Evolutionary conservation across 1,140 invertebrate species (phyloP).

Genomic region (Melanaphis sacchari): DNA sequence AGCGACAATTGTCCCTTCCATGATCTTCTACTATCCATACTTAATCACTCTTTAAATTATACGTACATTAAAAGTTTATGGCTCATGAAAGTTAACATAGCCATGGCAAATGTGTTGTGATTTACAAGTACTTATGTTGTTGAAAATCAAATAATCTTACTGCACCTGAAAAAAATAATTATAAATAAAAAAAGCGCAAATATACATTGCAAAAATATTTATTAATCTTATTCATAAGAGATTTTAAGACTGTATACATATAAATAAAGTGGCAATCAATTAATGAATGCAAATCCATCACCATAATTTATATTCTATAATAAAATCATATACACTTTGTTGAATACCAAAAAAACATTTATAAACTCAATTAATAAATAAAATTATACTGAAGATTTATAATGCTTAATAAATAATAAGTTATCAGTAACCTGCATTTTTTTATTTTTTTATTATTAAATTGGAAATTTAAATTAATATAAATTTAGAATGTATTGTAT

Average conservation of each 20-base stretch:
- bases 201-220: background rate
- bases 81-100: background rate
- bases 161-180: conserved; percentile 15
- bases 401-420: background rate
- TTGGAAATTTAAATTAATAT: too few relatives aligned
- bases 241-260: background rate
- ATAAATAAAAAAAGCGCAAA: background rate
- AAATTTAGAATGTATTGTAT: too few relatives aligned
- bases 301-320: background rate
- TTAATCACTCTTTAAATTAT: background rate
- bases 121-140: background rate
- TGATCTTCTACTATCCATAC: conserved; percentile 51
- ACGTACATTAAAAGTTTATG: background rate
- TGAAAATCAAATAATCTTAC: background rate
- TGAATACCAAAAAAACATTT: background rate
- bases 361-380: background rate
- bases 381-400: background rate
- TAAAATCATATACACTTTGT: background rate
- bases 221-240: background rate
- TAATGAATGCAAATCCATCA: background rate
- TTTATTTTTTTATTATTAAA: too few relatives aligned
- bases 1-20: conserved; percentile 57
- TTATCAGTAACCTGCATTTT: too few relatives aligned
- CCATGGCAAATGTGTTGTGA: background rate
- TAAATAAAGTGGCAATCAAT: background rate